Base-by-base conservation (phyloP, 2,797 vertebrate species). In the Petrocephalus sullivani region DNA sequence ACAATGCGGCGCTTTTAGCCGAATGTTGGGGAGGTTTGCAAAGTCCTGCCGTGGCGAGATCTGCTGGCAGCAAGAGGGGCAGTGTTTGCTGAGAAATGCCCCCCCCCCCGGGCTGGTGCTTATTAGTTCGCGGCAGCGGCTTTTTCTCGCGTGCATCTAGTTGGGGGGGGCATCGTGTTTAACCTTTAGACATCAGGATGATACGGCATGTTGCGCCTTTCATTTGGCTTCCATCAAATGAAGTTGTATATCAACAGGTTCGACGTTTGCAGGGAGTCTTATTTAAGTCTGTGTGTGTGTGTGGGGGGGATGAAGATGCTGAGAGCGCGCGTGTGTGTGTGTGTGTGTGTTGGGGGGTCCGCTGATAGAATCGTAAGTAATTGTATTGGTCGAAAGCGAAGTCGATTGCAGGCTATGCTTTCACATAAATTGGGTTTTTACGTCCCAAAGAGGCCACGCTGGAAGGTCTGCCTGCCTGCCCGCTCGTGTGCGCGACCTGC, bases 31-130 rank as follows among this genome's bases (percentile, higher is more conserved):
- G 21, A 33, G 49, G 51, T 37, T 54, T 78, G 61, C 28, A 23
- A 75, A 87, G 61, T 37, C 37, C 23, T 23, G 19, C 33, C 87
- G 23, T 14, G 83, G 60, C 33, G 67, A 83, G 87, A 51, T 28
- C 19, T 28, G 60, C 46, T 91, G 87, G 87, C 92, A 93, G 91
- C 92, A 93, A 93, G 93, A 94, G 93, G 93, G 94, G 93, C 94
- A 93, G 93, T 93, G 89, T 93, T 93, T 91, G 92, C 93, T 91
- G 93, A 92, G 37, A 78, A n/a, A 60, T 75, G 6, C 28, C 28
- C 28, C 28, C 28, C 28, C 28, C 28, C 28, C 28, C 19, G 49
- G 41, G 87, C 58, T 33, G 56, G 64, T 9, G 28, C 10, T 56
- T 56, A 28, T 81, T 81, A 81, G 75, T 46, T 81, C 19, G 49